Percentiles rank a stretch among this genome's conserved stretches.
These are phyloP conservation scores for Eutrigla gurnardus DNA, from an alignment of 2,797 vertebrate genomes.

Conservation along the genomic window DNA sequence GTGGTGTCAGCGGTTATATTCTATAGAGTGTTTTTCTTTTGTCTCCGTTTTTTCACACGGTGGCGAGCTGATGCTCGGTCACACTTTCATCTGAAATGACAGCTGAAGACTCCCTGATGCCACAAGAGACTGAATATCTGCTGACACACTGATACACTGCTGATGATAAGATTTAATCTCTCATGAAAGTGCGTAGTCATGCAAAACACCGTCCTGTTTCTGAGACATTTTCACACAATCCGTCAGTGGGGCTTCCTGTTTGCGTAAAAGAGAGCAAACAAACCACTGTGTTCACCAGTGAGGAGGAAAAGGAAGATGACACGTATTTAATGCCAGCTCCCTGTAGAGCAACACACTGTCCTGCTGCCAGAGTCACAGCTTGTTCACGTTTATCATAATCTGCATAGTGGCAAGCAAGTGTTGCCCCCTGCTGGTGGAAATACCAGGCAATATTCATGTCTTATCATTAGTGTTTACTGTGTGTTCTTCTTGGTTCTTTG, in stretches of 20 bases:
- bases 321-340: not conserved
- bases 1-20: not conserved
- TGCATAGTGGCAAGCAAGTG: not conserved
- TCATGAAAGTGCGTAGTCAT: slow-evolving; percentile 17
- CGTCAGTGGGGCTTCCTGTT: slow-evolving; percentile 57
- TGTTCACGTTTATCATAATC: not conserved
- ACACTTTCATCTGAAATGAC: slow-evolving; percentile 9
- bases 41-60: not conserved
- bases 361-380: not conserved
- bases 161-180: slow-evolving; percentile 26
- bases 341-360: not conserved
- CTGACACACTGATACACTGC: slow-evolving; percentile 13
- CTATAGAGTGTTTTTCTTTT: not conserved
- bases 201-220: slow-evolving; percentile 13
- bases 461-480: not conserved
- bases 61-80: not conserved
- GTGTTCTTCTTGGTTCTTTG: not conserved
- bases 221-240: slow-evolving; percentile 23
- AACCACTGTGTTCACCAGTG: slow-evolving; percentile 22
- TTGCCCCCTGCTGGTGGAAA: slow-evolving; percentile 25
- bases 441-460: not conserved
- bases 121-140: slow-evolving; percentile 14
- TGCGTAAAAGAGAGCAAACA: slow-evolving; percentile 29
- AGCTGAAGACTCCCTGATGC: slow-evolving; percentile 1
- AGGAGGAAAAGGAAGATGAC: slow-evolving; percentile 16